These are phyloP conservation scores for Tetragnatha montana DNA, from an alignment of 2,888 invertebrate genomes.

Conservation along the genomic window DNA sequence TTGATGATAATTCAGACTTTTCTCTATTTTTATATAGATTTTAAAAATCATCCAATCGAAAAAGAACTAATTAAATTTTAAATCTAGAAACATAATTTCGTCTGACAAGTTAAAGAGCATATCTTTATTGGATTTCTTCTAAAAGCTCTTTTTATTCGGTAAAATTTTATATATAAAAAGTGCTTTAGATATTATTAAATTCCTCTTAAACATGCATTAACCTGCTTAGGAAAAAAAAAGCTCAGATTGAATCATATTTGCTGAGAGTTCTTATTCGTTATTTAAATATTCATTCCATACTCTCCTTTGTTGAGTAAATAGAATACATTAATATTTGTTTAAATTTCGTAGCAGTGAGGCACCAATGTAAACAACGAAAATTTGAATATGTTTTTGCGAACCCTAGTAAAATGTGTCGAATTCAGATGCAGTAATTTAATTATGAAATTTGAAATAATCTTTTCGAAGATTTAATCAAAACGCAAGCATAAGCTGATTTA, in stretches of 20 bases:
- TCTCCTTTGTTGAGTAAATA: neutral
- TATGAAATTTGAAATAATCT: neutral
- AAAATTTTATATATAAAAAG: neutral
- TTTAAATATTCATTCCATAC: neutral
- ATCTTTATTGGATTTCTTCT: neutral
- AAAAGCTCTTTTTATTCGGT: neutral
- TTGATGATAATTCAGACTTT: no score
- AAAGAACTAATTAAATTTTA: neutral
- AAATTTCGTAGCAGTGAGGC: neutral
- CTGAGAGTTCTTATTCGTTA: neutral
- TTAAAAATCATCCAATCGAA: neutral
- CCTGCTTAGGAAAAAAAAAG: neutral
- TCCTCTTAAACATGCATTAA: neutral
- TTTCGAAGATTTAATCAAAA: neutral
- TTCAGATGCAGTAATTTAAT: neutral
- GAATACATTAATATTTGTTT: neutral
- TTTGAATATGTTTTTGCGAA: neutral
- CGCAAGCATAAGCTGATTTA: slow-evolving; percentile 25
- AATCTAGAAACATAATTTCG: neutral
- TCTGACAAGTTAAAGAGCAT: neutral
- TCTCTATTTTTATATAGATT: no score
- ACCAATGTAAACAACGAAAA: neutral
- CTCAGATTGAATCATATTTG: neutral
- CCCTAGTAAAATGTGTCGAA: neutral
- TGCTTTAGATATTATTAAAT: neutral